Base-by-base conservation (phyloP, 1,140 invertebrate species). In the Achatina immaculata region DNA sequence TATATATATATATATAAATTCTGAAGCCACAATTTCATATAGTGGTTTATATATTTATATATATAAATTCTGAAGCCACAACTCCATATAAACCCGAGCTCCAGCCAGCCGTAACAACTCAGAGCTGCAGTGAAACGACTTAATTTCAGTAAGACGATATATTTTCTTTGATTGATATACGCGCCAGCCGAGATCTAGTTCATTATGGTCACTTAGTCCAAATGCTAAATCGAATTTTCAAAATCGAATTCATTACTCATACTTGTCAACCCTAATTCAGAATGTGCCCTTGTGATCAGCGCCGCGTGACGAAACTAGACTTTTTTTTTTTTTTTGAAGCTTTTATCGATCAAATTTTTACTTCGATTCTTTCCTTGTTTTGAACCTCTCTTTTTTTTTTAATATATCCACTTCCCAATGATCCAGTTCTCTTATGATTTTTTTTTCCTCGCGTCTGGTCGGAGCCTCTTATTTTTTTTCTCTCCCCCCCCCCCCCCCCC, bases 181-280 rank as follows among this genome's bases (percentile, higher is more conserved):
- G n/a, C n/a, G n/a, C n/a, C n/a, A n/a, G n/a, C n/a, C n/a, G n/a
- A n/a, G n/a, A n/a, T n/a, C n/a, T n/a, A n/a, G n/a, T n/a, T n/a
- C n/a, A n/a, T n/a, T n/a, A 62, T 62, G 58, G 4, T 62, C 58
- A 62, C 28, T 62, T 3, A 62, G n/a, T 62, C 31, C 28, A 62
- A 62, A 28, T 31, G 58, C 58, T 28, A 34, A 62, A 62, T 62
- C 28, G 58, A 62, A 62, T 62, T 62, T 62, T 62, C 58, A 62
- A 62, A 62, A 62, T 62, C 6, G 58, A 62, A 62, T 62, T 62
- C 58, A 62, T 62, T 62, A 62, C 28, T 28, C 58, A 31, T 62
- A 31, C 58, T 31, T 31, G 58, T 62, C 58, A 62, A 62, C 21
- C 31, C 28, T 62, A 62, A 62, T 62, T 62, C 31, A 34, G 28